Evolutionary conservation across 2,113 vertebrate species (phyloP), one percentile per base, ranked within the genome.

Genomic region (Corynorhinus townsendii): DNA sequence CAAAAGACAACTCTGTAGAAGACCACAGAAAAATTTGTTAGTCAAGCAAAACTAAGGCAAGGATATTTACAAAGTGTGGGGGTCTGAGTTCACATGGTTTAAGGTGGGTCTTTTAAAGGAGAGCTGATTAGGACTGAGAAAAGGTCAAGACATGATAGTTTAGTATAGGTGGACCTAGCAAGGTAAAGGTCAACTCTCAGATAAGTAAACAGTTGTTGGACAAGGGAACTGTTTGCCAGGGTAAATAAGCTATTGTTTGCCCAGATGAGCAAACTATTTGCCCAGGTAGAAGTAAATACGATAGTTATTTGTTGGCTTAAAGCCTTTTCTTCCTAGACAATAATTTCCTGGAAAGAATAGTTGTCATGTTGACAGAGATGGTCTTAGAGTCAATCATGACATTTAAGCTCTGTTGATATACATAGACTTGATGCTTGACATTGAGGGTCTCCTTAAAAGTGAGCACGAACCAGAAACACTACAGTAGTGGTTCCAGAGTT

Each of bases 331-430:
- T 83, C 59, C 47, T 30, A 91, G 38, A 81, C 24, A 77, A 86
- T n/a, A 82, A 93, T 91, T 91, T 93, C 79, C 66, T 90, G 11
- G 28, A 45, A 94, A 97, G n/a, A 88, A 56, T 1, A 90, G 45
- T 4, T 77, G 54, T 81, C 22, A 5, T 69, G 20, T 79, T 77
- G 80, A 77, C n/a, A 91, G 43, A 69, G 20, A 86, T 28, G 11
- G 35, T 86, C 52, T 52, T 30, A 52, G 54, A 52, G 43, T 69
- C 45, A 68, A 28, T 35, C 47, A 30, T 47, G n/a, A 88, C 30
- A 24, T 20, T 26, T 49, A 64, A 75, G 19, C 49, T 93, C 22
- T 26, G 24, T 35, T 2, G 2, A 4, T 26, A 11, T 19, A 49
- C 3, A 10, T 56, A 9, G 35, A 30, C 56, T 91, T 45, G n/a